A percentile compares a stretch with the other conserved stretches of the same genome.
Conservation (phyloP, 2,888 invertebrate genomes). For the Lycocerus yunnanus region DNA sequence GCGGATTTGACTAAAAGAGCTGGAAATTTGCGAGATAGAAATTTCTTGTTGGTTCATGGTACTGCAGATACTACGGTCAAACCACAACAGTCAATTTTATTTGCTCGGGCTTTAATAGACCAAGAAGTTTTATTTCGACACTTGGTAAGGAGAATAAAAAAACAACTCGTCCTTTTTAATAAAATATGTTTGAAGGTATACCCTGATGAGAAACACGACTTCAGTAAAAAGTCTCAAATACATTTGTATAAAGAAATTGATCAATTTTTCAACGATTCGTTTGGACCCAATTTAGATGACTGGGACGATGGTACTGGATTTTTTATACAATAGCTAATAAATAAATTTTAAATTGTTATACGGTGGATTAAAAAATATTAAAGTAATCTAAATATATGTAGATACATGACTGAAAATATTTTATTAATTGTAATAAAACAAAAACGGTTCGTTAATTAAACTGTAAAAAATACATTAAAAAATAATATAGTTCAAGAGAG, state of each 20-base stretch:
- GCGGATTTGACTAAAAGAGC: conserved; percentile 81
- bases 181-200: conserved; percentile 67
- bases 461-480: not conserved
- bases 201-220: conserved; percentile 82
- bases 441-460: not conserved
- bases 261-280: conserved; percentile 84
- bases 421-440: conserved; percentile 5
- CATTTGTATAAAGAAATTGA: conserved; percentile 87
- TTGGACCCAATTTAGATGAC: conserved; percentile 60
- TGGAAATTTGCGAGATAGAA: conserved; percentile 71
- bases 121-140: conserved; percentile 82
- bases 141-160: conserved; percentile 63
- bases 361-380: conserved; percentile 15
- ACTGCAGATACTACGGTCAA: conserved; percentile 85
- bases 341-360: conserved; percentile 21
- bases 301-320: conserved; percentile 54
- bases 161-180: not conserved
- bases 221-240: conserved; percentile 68
- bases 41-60: conserved; percentile 77
- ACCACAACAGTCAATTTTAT: conserved; percentile 83
- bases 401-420: conserved; percentile 2
- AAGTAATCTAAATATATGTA: not conserved
- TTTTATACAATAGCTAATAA: conserved; percentile 47
- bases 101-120: conserved; percentile 81
- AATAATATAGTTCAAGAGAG: not conserved